Conservation (phyloP, 2,797 vertebrate species). For the Anisognathus igniventris region DNA sequence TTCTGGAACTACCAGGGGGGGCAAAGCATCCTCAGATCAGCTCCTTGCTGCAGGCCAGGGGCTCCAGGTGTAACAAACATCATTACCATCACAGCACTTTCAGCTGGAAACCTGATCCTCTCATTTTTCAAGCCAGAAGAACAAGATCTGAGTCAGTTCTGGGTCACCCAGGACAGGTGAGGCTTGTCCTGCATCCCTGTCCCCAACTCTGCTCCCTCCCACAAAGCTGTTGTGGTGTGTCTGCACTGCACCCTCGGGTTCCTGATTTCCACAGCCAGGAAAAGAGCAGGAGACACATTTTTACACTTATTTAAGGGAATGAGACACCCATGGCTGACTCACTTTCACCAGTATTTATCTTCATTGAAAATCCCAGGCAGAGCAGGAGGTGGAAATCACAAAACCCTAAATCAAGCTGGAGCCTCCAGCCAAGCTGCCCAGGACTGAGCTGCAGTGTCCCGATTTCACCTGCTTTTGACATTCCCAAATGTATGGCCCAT, state of each 20-base stretch:
- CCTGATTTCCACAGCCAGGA: not conserved
- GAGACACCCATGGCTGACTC: not conserved
- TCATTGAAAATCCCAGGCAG: not conserved
- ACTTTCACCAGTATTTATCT: not conserved
- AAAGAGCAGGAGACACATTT: not conserved
- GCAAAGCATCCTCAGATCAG: not conserved
- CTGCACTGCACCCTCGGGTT: not conserved
- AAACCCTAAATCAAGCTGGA: not conserved
- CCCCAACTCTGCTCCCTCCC: not conserved
- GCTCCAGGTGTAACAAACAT: not conserved
- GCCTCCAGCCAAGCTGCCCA: not conserved
- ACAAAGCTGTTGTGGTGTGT: not conserved
- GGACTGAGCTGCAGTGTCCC: not conserved
- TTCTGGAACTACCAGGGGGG: not conserved
- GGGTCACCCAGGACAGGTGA: not conserved
- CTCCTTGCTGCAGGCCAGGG: not conserved
- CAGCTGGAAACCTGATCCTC: not conserved
- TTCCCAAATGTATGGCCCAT: not conserved
- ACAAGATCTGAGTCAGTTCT: not conserved
- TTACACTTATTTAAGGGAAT: not conserved
- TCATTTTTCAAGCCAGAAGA: not conserved
- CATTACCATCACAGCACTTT: too few species aligned
- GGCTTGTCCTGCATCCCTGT: not conserved
- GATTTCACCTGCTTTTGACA: not conserved
- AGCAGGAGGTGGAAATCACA: not conserved